Percentiles rank a stretch among this genome's conserved stretches.
Evolutionary conservation across 2,113 vertebrate genomes (phyloP).

Genomic region (Trogon melanurus): DNA sequence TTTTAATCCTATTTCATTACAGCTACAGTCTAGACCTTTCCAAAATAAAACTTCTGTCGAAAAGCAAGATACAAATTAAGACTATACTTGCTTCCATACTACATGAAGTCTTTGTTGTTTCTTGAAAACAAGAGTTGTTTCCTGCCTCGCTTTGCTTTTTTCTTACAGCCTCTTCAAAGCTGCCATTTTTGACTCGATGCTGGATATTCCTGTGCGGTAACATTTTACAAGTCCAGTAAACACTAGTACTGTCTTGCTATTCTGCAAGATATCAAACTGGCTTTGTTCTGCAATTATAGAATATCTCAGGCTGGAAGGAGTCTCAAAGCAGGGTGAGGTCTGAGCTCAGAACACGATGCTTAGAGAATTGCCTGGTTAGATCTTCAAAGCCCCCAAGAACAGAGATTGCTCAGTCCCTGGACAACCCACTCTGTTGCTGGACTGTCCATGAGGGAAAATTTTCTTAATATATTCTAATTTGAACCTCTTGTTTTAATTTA

Average conservation of each 20-base stretch:
- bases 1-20: background rate
- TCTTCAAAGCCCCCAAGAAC: background rate
- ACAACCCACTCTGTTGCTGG: background rate
- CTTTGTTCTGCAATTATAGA: background rate
- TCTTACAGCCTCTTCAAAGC: background rate
- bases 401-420: background rate
- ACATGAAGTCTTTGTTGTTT: background rate
- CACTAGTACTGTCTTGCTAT: background rate
- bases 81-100: background rate
- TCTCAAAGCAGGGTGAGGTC: background rate
- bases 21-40: background rate
- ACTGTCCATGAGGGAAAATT: background rate
- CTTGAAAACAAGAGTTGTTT: background rate
- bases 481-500: background rate
- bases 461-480: background rate
- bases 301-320: background rate
- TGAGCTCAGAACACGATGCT: background rate
- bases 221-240: background rate
- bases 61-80: background rate
- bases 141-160: background rate
- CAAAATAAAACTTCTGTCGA: background rate
- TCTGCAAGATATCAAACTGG: background rate
- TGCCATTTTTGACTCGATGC: background rate
- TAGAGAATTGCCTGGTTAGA: background rate
- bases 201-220: background rate